phyloP scores from a whole-genome alignment of 2,888 invertebrate genomes.

The Drosophila pseudotakahashii region DNA sequence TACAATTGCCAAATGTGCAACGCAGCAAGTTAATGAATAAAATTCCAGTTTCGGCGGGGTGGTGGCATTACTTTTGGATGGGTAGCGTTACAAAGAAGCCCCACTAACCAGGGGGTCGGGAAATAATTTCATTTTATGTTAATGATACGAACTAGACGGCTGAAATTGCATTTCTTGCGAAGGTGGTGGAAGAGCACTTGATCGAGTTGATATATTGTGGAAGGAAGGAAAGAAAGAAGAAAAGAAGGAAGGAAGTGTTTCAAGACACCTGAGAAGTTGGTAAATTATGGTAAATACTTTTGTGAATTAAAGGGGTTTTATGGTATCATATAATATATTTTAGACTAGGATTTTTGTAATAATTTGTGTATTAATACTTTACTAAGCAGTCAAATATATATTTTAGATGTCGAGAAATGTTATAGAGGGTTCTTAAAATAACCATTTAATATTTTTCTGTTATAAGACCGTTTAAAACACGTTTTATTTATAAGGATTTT shows the following conservation, averaged over 20 bases:
- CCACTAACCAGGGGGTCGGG: slow-evolving; percentile 10
- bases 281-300: background rate
- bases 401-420: too few relatives aligned
- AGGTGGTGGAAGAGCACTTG: slow-evolving; percentile 24
- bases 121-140: slow-evolving; percentile 10
- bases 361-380: too few relatives aligned
- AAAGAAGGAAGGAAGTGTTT: background rate
- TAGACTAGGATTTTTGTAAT: too few relatives aligned
- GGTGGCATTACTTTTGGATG: background rate
- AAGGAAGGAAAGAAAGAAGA: background rate
- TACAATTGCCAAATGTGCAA: slow-evolving; percentile 30
- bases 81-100: slow-evolving; percentile 36
- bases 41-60: slow-evolving; percentile 31
- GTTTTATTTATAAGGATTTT: too few relatives aligned
- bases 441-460: too few relatives aligned
- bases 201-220: slow-evolving; percentile 7
- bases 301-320: too few relatives aligned
- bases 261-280: slow-evolving; percentile 15
- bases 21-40: slow-evolving; percentile 45
- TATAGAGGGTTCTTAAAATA: too few relatives aligned
- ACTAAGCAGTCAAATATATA: too few relatives aligned
- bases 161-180: slow-evolving; percentile 34
- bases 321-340: too few relatives aligned
- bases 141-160: slow-evolving; percentile 30
- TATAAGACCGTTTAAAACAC: too few relatives aligned